Evolutionary conservation across 2,888 invertebrate species (phyloP).

Genomic region (Merodon equestris): DNA sequence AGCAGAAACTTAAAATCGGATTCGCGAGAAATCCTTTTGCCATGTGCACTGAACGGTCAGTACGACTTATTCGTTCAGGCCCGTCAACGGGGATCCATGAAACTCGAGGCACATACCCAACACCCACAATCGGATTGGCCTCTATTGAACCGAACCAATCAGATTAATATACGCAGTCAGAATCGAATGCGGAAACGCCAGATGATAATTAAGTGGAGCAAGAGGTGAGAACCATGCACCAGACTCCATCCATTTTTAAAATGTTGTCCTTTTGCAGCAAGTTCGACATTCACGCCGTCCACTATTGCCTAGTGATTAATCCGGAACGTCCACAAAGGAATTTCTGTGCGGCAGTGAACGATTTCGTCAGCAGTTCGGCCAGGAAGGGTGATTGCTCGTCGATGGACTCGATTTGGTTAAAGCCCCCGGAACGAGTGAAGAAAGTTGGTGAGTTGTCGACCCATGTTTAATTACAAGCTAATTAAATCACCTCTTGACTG

Average conservation of each 20-base stretch:
- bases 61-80: conserved; percentile 77
- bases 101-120: conserved; percentile 75
- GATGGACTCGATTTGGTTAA: conserved; percentile 74
- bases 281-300: conserved; percentile 77
- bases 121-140: conserved; percentile 77
- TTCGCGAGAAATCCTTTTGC: conserved; percentile 74
- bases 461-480: conserved; percentile 20
- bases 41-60: conserved; percentile 77
- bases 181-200: conserved; percentile 78
- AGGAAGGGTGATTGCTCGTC: conserved; percentile 68
- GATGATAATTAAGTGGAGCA: conserved; percentile 78
- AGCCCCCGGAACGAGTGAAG: conserved; percentile 73
- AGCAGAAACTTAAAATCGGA: conserved; percentile 72
- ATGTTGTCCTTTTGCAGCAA: conserved; percentile 72
- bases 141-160: conserved; percentile 76
- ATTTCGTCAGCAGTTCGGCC: conserved; percentile 70
- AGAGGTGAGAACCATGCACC: conserved; percentile 70
- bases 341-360: conserved; percentile 72
- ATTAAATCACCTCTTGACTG: conserved; percentile 27
- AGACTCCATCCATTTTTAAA: too few relatives aligned
- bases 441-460: conserved; percentile 72
- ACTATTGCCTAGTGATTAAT: conserved; percentile 77
- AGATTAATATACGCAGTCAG: conserved; percentile 76
- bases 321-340: conserved; percentile 71
- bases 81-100: conserved; percentile 74